Base-by-base conservation (phyloP, 2,888 invertebrate genomes). In the Leistus spinibarbis region DNA sequence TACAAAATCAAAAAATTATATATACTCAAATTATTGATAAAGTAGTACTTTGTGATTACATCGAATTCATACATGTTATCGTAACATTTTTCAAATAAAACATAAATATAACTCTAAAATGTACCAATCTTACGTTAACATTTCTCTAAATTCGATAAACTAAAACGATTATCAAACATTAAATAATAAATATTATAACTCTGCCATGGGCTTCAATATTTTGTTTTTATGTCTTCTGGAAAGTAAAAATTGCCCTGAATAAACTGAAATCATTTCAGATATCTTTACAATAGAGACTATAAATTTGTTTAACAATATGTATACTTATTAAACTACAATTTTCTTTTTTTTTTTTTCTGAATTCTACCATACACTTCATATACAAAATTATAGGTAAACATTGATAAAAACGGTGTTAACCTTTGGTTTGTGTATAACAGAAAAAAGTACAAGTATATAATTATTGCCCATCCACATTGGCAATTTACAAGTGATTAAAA, bases 271-370 rank as follows among this genome's bases (percentile, higher is more conserved):
- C 62, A 73, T 73, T 73, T 73, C 56, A 73, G 64, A 67, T 54
- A 73, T 73, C 73, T 73, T 73, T 73, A 73, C 73, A 73, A 73
- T 73, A 73, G 65, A 73, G 73, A 73, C 73, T 73, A 73, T 73
- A 73, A 73, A 73, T 67, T 7, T 40, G 40, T 40, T 73, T 73
- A 73, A 73, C 73, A 73, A 53, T 73, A 67, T 71, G 70, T 70
- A 70, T 72, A 65, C 72, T 72, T 73, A 73, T 67, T 66, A 65
- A 67, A 24, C 73, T 73, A 73, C 73, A 67, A 60, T 60, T 20
- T 60, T 60, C 20, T 16, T 20, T 60, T 16, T 60, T 60, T 20
- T 60, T 60, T 60, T 16, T 20, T 60, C 22, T 60, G 60, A 60
- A 60, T 60, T 20, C 60, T 60, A 60, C 13, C 40, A 40, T 40